Percentiles rank a stretch among this genome's conserved stretches.
phyloP scores from a whole-genome alignment of 2,888 invertebrate species.

The Diachrysia chrysitis region DNA sequence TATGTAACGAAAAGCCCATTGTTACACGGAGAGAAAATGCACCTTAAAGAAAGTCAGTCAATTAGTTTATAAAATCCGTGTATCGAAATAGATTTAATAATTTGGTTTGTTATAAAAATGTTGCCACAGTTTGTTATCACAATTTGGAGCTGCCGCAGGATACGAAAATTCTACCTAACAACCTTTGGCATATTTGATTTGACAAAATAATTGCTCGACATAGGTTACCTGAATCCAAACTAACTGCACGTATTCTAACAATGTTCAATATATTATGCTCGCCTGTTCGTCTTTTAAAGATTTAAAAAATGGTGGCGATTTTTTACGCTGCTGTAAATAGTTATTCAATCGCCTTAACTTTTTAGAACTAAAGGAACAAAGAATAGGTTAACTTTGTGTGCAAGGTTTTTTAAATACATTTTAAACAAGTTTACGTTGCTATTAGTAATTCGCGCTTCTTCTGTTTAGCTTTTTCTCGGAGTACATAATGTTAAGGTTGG shows the following conservation, averaged over 20 bases:
- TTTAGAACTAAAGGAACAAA: no score
- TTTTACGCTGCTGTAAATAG: neutral
- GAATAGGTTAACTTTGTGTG: no score
- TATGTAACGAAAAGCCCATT: no score
- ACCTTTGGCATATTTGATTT: neutral
- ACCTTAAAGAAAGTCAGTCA: no score
- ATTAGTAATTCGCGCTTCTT: no score
- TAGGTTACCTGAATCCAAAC: neutral
- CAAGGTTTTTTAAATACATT: no score
- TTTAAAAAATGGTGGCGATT: neutral
- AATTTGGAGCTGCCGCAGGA: neutral
- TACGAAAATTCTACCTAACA: conserved; percentile 1
- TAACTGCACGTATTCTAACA: neutral
- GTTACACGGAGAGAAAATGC: no score
- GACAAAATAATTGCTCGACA: neutral
- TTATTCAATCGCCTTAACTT: neutral
- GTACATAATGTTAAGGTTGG: no score
- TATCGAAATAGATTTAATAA: neutral
- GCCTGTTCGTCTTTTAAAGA: neutral
- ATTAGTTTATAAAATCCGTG: no score
- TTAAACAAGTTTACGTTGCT: no score
- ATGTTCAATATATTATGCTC: no score
- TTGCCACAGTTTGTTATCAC: neutral
- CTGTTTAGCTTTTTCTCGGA: no score
- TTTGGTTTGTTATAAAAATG: neutral